These are phyloP conservation scores for Drosophila rubida DNA, from an alignment of 2,888 invertebrate species.

Conservation along the genomic window DNA sequence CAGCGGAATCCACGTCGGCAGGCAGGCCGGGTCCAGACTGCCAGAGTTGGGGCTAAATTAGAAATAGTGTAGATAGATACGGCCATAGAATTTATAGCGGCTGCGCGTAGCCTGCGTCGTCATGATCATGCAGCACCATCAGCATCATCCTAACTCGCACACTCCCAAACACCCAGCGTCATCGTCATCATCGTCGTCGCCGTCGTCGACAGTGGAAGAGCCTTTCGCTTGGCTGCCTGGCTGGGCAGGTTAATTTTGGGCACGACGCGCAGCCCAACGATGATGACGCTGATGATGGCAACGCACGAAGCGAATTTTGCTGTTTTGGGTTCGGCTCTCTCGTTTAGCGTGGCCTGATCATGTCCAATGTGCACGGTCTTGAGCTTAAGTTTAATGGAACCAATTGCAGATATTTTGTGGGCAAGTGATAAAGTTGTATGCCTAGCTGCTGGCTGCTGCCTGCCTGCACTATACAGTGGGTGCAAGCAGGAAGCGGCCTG, in stretches of 20 bases:
- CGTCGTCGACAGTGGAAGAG: background rate
- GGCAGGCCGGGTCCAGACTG: background rate
- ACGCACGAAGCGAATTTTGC: constrained; percentile 67
- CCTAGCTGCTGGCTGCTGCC: constrained; percentile 62
- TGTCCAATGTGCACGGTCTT: constrained; percentile 33
- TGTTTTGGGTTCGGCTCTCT: background rate
- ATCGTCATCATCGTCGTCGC: background rate
- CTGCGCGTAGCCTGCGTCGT: constrained; percentile 63
- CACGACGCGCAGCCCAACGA: constrained; percentile 61
- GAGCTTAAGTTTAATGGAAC: constrained; percentile 80
- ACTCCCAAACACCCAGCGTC: background rate
- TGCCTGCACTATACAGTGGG: constrained; percentile 17
- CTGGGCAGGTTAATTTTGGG: constrained; percentile 77
- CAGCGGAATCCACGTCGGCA: background rate
- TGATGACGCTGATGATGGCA: constrained; percentile 75
- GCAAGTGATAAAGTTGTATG: constrained; percentile 82
- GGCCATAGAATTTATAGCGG: constrained; percentile 79
- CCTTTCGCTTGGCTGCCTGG: constrained; percentile 11
- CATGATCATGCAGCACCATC: constrained; percentile 64
- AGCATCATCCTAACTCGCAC: constrained; percentile 7
- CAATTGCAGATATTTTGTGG: constrained; percentile 82
- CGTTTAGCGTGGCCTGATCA: background rate
- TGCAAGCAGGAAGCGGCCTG: constrained; percentile 46
- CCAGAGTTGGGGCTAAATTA: constrained; percentile 66
- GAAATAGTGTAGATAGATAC: constrained; percentile 81